Base-by-base conservation (phyloP, 2,888 invertebrate species). In the Megalurothrips usitatus region DNA sequence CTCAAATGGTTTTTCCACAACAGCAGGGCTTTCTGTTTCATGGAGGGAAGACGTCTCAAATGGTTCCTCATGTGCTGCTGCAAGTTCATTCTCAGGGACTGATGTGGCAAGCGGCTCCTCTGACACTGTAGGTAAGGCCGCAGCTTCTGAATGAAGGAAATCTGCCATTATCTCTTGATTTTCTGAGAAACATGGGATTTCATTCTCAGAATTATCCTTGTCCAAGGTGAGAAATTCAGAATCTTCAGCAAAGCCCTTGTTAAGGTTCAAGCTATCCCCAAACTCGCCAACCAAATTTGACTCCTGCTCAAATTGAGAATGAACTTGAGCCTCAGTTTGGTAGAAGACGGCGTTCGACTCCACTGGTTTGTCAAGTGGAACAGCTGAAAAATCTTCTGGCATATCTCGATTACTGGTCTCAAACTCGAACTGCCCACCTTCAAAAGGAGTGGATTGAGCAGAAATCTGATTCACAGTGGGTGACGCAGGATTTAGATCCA, bases 381-480 rank as follows among this genome's bases (percentile, higher is more conserved):
- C 2, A 6, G 34, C 34, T 43, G 34, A 43, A 43, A 4, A 43
- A 43, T 43, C 34, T 43, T 43, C 34, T 43, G 3, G 34, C 6
- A 43, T 6, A 9, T 75, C 68, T 75, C 26, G 68, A 8, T 75
- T 75, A 75, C 58, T 17, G 14, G 58, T 14, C 58, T 26, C 68
- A 26, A 75, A 75, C 8, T 75, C 10, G 26, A 75, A 75, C 9
- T n/a, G 0, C 23, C 26, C 68, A 4, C 26, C 10, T 75, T 75
- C 68, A 75, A 75, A 75, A 10, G 68, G 68, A 26, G 68, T 75
- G n/a, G 68, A 75, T 26, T 75, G 68, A 11, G 68, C 68, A 23
- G 68, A 75, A 12, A 75, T 75, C 0, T 75, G 23, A 12, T 26
- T 11, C 6, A 9, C 0, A 58, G 14, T 14, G 19, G 58, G 58